Evolutionary conservation across 2,888 invertebrate genomes (phyloP).

Genomic region (Antheraea assamensis): DNA sequence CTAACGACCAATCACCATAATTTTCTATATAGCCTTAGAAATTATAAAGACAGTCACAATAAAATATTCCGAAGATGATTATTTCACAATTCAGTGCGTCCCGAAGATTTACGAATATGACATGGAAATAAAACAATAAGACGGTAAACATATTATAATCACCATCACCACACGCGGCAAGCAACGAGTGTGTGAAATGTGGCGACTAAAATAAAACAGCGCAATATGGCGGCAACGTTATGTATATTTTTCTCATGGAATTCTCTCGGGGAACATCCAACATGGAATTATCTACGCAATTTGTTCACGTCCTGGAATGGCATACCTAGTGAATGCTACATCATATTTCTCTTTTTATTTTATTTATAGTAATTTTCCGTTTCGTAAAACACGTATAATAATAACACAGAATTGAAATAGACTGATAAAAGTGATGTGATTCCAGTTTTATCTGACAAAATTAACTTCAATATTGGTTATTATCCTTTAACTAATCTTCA

Average conservation of each 20-base stretch:
- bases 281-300: conserved; percentile 59
- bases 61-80: not conserved
- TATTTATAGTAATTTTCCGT: conserved; percentile 20
- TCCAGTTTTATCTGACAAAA: too few species aligned
- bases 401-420: not conserved
- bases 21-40: not conserved
- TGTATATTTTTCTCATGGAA: conserved; percentile 64
- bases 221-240: conserved; percentile 49
- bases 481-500: too few species aligned
- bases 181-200: conserved; percentile 51
- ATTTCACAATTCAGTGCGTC: not conserved
- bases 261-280: conserved; percentile 48
- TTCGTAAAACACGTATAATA: not conserved
- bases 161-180: conserved; percentile 18
- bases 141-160: conserved; percentile 9
- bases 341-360: conserved; percentile 10
- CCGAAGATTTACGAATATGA: conserved; percentile 8
- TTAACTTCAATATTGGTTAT: too few species aligned
- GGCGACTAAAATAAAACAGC: conserved; percentile 59
- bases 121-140: conserved; percentile 15
- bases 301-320: conserved; percentile 45
- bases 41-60: not conserved
- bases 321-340: conserved; percentile 31
- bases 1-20: not conserved
- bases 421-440: too few species aligned